phyloP scores from a whole-genome alignment of 2,888 invertebrate genomes.

The Drosophila maculinotata region DNA sequence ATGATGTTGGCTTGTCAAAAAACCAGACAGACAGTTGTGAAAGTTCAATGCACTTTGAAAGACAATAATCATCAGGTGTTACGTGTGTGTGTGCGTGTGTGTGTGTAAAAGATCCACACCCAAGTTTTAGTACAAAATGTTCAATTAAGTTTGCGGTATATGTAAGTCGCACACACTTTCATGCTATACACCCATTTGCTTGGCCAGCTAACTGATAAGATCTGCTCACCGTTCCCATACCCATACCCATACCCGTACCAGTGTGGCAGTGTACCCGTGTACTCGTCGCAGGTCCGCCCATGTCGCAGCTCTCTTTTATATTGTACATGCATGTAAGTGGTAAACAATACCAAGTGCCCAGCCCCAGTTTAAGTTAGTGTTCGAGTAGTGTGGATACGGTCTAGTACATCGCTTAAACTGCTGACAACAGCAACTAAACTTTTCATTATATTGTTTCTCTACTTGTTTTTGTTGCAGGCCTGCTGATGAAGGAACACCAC shows the following conservation, averaged over 20 bases:
- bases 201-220: constrained; percentile 50
- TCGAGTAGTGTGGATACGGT: constrained; percentile 48
- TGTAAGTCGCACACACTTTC: constrained; percentile 31
- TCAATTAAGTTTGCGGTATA: constrained; percentile 40
- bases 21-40: not conserved
- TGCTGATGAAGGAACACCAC: constrained; percentile 73
- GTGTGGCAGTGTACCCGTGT: no score
- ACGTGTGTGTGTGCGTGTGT: constrained; percentile 18
- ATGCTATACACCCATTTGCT: constrained; percentile 46
- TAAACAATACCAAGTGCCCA: constrained; percentile 48
- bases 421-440: constrained; percentile 46
- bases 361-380: constrained; percentile 25
- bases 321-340: constrained; percentile 18
- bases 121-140: constrained; percentile 36
- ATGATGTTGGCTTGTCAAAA: constrained; percentile 13
- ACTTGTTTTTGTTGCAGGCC: constrained; percentile 65
- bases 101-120: constrained; percentile 39
- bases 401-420: constrained; percentile 67
- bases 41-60: constrained; percentile 44
- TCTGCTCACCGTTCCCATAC: constrained; percentile 27
- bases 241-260: constrained; percentile 20
- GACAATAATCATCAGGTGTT: constrained; percentile 32
- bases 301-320: constrained; percentile 34
- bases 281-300: constrained; percentile 12
- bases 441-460: constrained; percentile 23